Percentiles rank a stretch among this genome's conserved stretches.
These are phyloP conservation scores for Mormyrus hasselquistii DNA, from an alignment of 2,797 vertebrate species.

Conservation along the genomic window DNA sequence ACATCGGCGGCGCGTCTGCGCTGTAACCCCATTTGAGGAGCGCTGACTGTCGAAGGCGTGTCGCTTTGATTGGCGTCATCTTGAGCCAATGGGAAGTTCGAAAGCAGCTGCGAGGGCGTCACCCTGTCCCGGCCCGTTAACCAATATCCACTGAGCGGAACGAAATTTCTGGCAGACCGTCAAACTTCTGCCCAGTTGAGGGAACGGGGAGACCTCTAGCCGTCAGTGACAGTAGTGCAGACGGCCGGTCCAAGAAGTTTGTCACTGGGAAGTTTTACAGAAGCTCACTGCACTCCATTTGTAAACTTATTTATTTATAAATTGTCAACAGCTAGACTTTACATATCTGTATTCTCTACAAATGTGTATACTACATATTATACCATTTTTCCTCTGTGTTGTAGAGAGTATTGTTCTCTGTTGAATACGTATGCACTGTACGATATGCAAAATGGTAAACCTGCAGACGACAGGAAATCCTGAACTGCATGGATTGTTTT, in stretches of 20 bases:
- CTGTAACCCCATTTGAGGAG: not conserved
- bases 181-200: not conserved
- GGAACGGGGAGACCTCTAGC: slow-evolving; percentile 11
- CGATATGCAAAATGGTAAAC: not conserved
- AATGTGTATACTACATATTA: not conserved
- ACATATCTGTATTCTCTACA: not conserved
- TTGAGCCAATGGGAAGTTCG: not conserved
- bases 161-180: not conserved
- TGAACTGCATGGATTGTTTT: not conserved
- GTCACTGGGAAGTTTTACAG: not conserved
- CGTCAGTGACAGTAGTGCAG: not conserved
- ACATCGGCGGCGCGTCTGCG: not conserved
- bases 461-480: not conserved
- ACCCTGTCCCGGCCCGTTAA: not conserved
- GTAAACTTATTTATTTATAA: not conserved
- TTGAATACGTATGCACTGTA: not conserved
- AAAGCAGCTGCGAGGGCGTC: not conserved
- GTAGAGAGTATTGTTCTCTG: not conserved
- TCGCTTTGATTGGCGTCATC: not conserved
- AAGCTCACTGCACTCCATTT: not conserved
- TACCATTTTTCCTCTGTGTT: not conserved
- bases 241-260: not conserved
- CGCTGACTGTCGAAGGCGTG: not conserved
- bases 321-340: not conserved
- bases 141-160: not conserved